Conservation (phyloP, 2,113 vertebrate genomes). For the Ornithorhynchus anatinus region DNA sequence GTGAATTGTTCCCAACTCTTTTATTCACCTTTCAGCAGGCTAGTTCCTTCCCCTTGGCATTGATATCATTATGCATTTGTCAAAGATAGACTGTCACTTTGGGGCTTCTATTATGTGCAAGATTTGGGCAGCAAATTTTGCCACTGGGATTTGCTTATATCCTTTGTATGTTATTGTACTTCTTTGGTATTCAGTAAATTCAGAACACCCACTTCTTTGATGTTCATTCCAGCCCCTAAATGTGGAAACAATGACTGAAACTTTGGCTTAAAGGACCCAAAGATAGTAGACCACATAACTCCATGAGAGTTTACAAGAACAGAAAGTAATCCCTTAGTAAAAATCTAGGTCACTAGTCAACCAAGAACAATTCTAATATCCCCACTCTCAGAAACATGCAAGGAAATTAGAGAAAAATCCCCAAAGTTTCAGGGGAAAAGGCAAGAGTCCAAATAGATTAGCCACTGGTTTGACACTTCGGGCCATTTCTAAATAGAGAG, state of each 20-base stretch:
- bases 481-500: constrained; percentile 23
- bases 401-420: constrained; percentile 41
- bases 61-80: constrained; percentile 76
- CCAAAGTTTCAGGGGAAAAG: constrained; percentile 17
- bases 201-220: constrained; percentile 76
- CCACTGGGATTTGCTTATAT: constrained; percentile 81
- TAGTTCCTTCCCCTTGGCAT: constrained; percentile 80
- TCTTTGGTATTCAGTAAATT: constrained; percentile 77
- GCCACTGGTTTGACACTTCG: background rate
- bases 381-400: constrained; percentile 21
- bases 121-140: constrained; percentile 75
- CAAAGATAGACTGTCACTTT: constrained; percentile 79
- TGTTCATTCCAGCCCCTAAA: constrained; percentile 77
- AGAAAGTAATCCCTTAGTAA: constrained; percentile 34
- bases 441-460: background rate
- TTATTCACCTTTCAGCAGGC: constrained; percentile 75
- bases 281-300: constrained; percentile 65
- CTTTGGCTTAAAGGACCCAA: constrained; percentile 76
- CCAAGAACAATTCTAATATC: constrained; percentile 45
- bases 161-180: constrained; percentile 81
- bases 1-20: constrained; percentile 74
- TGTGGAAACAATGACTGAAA: constrained; percentile 84
- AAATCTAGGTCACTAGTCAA: constrained; percentile 45
- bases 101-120: constrained; percentile 78
- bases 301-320: constrained; percentile 64